Base-by-base conservation (phyloP, 2,113 vertebrate genomes). In the Gnathonemus echidnorhynchus region DNA sequence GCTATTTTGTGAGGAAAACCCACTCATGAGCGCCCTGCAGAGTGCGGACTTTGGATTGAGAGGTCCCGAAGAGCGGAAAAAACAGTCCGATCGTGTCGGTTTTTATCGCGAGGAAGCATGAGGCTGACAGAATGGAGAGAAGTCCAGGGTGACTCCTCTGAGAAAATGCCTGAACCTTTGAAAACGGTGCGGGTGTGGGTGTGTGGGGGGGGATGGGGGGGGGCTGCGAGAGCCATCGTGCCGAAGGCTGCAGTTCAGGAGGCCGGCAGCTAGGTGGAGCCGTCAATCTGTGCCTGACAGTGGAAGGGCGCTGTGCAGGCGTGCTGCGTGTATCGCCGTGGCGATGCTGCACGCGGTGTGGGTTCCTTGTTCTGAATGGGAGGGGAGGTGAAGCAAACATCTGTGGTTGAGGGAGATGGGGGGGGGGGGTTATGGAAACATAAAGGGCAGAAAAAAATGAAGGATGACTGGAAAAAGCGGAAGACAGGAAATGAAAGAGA, bases 371-470 rank as follows among this genome's bases (percentile, higher is more conserved):
- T 58, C 50, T n/a, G 42, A 3, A 42, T 46, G 15, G 24, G 24
- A 49, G 45, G 80, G 53, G 24, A 66, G 53, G 42, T 70, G 19
- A 24, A 35, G 5, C 7, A 70, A 70, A 70, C n/a, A 27, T 13
- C 62, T 70, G 62, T 13, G 58, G 31, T 10, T 74, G 87, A 66
- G 50, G 24, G 66, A 53, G 31, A 80, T 21, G 31, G 45, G 11
- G n/a, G 27, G n/a, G 66, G 84, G 48, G 92, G 3, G 10, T 7
- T 46, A 21, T 35, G 88, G 87, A 84, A 91, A 91, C 93, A 93
- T 91, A 90, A 93, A 93, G 93, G 92, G 93, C 94, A 93, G 92
- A 91, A 92, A 93, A 91, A 45, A 77, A 45, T 39, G 9, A 46
- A 46, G n/a, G 62, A 4, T 9, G 21, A 46, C 42, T 74, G 62